Evolutionary conservation across 1,140 invertebrate species (phyloP).

Genomic region (Drosophila pachea): DNA sequence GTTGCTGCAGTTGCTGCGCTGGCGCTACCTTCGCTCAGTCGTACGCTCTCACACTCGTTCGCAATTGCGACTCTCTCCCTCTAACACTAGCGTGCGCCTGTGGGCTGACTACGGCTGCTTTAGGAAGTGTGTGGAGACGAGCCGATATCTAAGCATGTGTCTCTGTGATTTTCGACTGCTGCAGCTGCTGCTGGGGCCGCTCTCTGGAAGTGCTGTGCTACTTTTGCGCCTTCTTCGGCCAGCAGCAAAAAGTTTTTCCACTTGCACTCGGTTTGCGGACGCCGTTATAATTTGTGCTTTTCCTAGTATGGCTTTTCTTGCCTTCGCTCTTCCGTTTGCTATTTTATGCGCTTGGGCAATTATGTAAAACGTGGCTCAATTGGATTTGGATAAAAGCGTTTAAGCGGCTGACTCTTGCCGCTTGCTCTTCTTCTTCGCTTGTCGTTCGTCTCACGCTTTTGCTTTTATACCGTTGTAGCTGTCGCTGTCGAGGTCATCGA

Average conservation of each 20-base stretch:
- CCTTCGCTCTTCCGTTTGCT: constrained; percentile 31
- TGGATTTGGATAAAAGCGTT: constrained; percentile 35
- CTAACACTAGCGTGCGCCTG: constrained; percentile 25
- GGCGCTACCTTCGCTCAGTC: constrained; percentile 9
- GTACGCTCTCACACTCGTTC: constrained; percentile 19
- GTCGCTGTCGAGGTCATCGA: constrained; percentile 63
- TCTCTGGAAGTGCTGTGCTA: constrained; percentile 41
- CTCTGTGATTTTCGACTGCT: constrained; percentile 64
- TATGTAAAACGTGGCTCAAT: constrained; percentile 70
- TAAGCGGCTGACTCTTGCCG: background rate
- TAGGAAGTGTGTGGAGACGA: constrained; percentile 91
- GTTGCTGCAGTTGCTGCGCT: no score
- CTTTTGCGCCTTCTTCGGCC: constrained; percentile 43
- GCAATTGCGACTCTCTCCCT: constrained; percentile 26
- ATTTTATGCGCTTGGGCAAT: constrained; percentile 59
- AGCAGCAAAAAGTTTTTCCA: constrained; percentile 37
- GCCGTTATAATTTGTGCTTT: constrained; percentile 54
- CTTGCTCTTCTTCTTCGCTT: constrained; percentile 19
- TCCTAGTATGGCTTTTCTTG: constrained; percentile 20
- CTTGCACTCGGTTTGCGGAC: constrained; percentile 53
- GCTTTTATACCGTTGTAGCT: constrained; percentile 37
- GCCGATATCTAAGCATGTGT: constrained; percentile 90
- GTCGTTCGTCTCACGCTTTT: constrained; percentile 14
- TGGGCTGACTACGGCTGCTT: constrained; percentile 87
- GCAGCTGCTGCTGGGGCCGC: constrained; percentile 59